phyloP scores from a whole-genome alignment of 2,113 vertebrate species.

The Haemorhous mexicanus region DNA sequence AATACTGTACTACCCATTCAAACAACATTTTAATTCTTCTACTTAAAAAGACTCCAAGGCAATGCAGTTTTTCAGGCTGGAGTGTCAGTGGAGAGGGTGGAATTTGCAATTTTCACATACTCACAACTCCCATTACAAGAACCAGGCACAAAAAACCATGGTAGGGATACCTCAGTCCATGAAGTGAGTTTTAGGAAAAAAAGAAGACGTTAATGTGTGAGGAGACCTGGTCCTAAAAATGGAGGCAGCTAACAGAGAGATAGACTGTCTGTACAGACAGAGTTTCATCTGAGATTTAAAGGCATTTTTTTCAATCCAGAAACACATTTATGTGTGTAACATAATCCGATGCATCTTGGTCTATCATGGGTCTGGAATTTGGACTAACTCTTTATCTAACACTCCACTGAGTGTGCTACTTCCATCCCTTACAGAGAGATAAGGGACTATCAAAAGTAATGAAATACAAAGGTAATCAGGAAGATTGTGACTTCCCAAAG shows the following conservation, averaged over 20 bases:
- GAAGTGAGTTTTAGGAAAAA: not conserved
- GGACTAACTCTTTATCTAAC: not conserved
- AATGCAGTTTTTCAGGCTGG: not conserved
- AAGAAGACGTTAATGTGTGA: not conserved
- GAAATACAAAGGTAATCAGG: not conserved
- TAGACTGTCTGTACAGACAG: not conserved
- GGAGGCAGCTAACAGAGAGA: not conserved
- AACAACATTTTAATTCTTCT: not conserved
- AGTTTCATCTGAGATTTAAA: not conserved
- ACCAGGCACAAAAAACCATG: not conserved
- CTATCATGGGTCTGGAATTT: not conserved
- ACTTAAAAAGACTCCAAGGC: not conserved
- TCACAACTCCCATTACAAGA: not conserved
- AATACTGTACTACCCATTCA: not conserved
- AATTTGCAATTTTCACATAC: not conserved
- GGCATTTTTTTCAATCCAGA: not conserved
- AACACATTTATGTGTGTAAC: not conserved
- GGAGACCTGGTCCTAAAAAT: not conserved
- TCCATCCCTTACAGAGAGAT: not conserved
- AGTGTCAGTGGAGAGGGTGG: not conserved
- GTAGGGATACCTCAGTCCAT: not conserved
- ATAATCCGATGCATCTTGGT: not conserved
- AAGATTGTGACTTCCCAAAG: not conserved
- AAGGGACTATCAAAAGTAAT: not conserved
- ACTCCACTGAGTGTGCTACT: not conserved